Evolutionary conservation across 2,113 vertebrate species (phyloP).

Genomic region (Gulo gulo): DNA sequence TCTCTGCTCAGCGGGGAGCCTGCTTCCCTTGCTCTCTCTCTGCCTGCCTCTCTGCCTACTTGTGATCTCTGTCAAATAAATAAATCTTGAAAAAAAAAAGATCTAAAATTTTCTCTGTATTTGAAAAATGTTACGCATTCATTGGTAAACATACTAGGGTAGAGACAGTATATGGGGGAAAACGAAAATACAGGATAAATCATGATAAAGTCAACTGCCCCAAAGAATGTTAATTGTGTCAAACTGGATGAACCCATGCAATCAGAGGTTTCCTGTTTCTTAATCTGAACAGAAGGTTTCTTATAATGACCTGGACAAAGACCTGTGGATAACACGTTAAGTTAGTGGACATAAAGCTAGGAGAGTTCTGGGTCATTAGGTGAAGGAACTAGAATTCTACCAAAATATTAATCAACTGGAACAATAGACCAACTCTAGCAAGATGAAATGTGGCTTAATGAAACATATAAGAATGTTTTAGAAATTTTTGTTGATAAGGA

Average conservation of each 20-base stretch:
- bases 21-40: too few relatives aligned
- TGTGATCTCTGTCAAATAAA: too few relatives aligned
- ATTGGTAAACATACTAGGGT: not conserved
- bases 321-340: not conserved
- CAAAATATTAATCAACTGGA: not conserved
- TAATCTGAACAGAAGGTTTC: not conserved
- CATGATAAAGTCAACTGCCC: not conserved
- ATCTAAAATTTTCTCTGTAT: not conserved
- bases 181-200: not conserved
- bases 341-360: not conserved
- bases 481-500: constrained; percentile 52
- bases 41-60: too few relatives aligned
- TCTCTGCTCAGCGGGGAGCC: too few relatives aligned
- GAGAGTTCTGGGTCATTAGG: not conserved
- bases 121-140: constrained; percentile 26
- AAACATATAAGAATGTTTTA: constrained; percentile 20
- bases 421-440: not conserved
- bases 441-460: not conserved
- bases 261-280: not conserved
- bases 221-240: not conserved
- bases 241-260: not conserved
- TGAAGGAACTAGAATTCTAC: not conserved
- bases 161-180: not conserved
- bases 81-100: too few relatives aligned
- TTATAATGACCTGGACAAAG: not conserved